Conservation (phyloP, 2,888 invertebrate genomes). For the Cantharis flavilabris region DNA sequence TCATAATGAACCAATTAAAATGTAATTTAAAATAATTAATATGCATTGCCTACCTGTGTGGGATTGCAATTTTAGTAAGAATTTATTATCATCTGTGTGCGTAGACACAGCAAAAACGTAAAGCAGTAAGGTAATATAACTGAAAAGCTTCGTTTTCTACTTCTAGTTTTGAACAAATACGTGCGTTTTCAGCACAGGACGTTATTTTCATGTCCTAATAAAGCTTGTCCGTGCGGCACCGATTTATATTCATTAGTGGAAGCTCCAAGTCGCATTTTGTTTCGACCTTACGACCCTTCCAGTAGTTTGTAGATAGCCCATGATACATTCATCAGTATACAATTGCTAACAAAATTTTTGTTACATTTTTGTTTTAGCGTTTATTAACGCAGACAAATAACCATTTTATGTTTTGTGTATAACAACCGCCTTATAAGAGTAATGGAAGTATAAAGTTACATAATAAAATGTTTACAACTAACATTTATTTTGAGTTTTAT, state of each 20-base stretch:
- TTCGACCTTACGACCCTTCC: slow-evolving; percentile 38
- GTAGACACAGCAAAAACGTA: slow-evolving; percentile 10
- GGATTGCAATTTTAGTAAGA: slow-evolving; percentile 20
- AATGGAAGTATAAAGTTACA: slow-evolving; percentile 1
- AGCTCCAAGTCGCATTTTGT: slow-evolving; percentile 42
- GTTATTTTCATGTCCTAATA: slow-evolving; percentile 27
- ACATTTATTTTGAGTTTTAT: background rate
- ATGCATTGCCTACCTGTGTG: slow-evolving; percentile 36
- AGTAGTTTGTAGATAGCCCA: slow-evolving; percentile 24
- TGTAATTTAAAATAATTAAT: slow-evolving; percentile 40
- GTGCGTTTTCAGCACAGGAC: slow-evolving; percentile 23
- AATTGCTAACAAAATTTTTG: slow-evolving; percentile 13
- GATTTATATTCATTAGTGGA: slow-evolving; percentile 47
- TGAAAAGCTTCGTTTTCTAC: slow-evolving; percentile 5
- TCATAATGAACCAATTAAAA: slow-evolving; percentile 38
- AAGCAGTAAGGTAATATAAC: background rate
- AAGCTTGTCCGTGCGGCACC: slow-evolving; percentile 36
- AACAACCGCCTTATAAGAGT: slow-evolving; percentile 3
- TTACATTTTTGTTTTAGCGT: slow-evolving; percentile 11
- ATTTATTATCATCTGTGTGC: slow-evolving; percentile 19
- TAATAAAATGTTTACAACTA: slow-evolving; percentile 3
- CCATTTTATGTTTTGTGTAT: slow-evolving; percentile 10
- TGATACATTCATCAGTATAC: slow-evolving; percentile 25
- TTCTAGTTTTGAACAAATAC: slow-evolving; percentile 19
- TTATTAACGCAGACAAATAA: slow-evolving; percentile 5